These are phyloP conservation scores for Mirounga angustirostris DNA, from an alignment of 2,113 vertebrate genomes.

Conservation along the genomic window DNA sequence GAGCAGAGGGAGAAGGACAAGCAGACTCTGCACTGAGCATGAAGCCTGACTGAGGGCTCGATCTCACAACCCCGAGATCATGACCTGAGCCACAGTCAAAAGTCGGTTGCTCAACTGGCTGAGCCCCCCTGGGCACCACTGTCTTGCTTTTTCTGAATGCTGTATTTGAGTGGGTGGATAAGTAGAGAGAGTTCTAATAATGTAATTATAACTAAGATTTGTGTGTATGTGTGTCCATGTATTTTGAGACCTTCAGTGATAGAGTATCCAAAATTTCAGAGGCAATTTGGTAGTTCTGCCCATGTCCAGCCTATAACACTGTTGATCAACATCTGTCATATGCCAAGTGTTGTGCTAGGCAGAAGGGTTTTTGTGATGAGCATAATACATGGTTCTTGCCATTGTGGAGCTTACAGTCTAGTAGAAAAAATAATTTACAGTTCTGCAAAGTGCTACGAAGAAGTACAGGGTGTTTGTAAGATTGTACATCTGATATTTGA, in stretches of 20 bases:
- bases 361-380: background rate
- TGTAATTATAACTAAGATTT: background rate
- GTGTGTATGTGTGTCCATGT: background rate
- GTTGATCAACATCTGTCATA: background rate
- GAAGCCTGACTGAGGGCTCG: background rate
- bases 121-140: background rate
- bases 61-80: background rate
- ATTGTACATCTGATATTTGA: background rate
- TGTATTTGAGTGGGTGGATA: background rate
- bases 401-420: background rate
- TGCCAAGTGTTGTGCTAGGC: background rate
- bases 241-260: slow-evolving; percentile 34
- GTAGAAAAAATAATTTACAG: background rate
- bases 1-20: background rate
- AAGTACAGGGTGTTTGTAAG: background rate
- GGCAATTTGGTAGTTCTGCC: slow-evolving; percentile 20
- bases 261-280: background rate
- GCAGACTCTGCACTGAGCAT: background rate
- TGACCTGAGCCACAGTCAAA: background rate
- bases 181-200: background rate
- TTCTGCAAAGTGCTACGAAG: background rate
- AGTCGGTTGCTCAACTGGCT: background rate
- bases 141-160: background rate
- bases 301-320: background rate
- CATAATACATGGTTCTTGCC: background rate